Conservation (phyloP, 2,797 vertebrate species). For the Amniataba percoides region DNA sequence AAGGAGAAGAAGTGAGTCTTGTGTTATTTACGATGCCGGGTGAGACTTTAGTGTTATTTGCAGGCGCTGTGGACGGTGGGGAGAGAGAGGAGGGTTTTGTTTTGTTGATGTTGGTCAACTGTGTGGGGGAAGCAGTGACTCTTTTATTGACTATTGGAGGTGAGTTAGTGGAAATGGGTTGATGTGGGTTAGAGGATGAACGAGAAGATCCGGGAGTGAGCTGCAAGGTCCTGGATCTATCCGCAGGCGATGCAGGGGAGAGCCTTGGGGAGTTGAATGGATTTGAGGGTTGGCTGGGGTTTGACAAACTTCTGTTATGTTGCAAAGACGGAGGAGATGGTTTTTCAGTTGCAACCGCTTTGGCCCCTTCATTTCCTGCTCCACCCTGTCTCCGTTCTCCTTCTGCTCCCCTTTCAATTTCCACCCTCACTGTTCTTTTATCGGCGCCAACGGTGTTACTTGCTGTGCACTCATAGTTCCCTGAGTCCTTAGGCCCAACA, state of each 20-base stretch:
- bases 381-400: constrained; percentile 27
- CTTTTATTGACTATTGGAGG: constrained; percentile 59
- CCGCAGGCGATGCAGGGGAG: constrained; percentile 28
- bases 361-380: constrained; percentile 25
- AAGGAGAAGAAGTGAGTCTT: constrained; percentile 31
- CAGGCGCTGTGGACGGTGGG: constrained; percentile 26
- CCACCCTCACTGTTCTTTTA: constrained; percentile 86
- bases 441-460: constrained; percentile 89
- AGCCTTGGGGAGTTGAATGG: constrained; percentile 34
- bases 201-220: constrained; percentile 32
- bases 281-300: constrained; percentile 43
- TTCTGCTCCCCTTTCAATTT: constrained; percentile 69
- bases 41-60: constrained; percentile 51
- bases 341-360: constrained; percentile 40
- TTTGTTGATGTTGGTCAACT: constrained; percentile 46
- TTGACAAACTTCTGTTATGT: constrained; percentile 41
- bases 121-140: constrained; percentile 43
- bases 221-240: constrained; percentile 43
- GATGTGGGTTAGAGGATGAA: constrained; percentile 25
- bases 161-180: constrained; percentile 35
- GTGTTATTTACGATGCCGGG: constrained; percentile 44
- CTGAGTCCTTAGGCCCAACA: constrained; percentile 85
- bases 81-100: constrained; percentile 38
- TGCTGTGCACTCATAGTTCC: constrained; percentile 92
- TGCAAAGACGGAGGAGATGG: constrained; percentile 37